These are phyloP conservation scores for Gisinianus flammeolus DNA, from an alignment of 2,888 invertebrate species.

Conservation along the genomic window DNA sequence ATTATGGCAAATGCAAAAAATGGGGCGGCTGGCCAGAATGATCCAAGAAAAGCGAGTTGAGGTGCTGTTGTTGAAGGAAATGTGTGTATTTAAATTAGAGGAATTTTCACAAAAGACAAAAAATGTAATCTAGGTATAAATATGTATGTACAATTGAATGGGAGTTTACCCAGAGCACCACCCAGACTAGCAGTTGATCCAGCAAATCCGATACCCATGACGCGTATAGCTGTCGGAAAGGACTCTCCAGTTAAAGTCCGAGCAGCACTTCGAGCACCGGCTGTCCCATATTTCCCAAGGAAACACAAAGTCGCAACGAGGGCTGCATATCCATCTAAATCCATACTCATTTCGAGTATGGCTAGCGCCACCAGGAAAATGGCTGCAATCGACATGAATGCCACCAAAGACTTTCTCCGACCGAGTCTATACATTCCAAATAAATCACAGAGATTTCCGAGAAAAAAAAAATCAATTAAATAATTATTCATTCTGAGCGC, in stretches of 20 bases:
- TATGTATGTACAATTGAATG: no score
- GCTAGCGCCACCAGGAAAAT: slow-evolving; percentile 42
- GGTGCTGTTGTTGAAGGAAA: slow-evolving; percentile 1
- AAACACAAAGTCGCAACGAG: background rate
- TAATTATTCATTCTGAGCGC: no score
- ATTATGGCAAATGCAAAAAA: slow-evolving; percentile 15
- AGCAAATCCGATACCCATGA: slow-evolving; percentile 29
- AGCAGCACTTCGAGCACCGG: slow-evolving; percentile 19
- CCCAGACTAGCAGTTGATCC: slow-evolving; percentile 20
- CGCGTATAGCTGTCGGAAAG: slow-evolving; percentile 26
- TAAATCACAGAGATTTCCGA: no score
- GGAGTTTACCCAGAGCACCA: slow-evolving; percentile 24
- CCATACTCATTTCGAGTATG: slow-evolving; percentile 28
- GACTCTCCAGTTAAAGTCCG: slow-evolving; percentile 32
- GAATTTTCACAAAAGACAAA: no score
- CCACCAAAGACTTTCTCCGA: slow-evolving; percentile 46
- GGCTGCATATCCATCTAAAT: background rate
- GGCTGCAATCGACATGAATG: slow-evolving; percentile 44
- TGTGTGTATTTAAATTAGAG: no score
- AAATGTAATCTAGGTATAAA: no score
- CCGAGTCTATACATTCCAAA: slow-evolving; percentile 34
- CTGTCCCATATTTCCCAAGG: slow-evolving; percentile 20
- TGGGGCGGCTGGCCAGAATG: slow-evolving; percentile 18
- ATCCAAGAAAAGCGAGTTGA: slow-evolving; percentile 11
- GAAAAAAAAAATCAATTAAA: no score